Percentiles rank a stretch among this genome's conserved stretches.
Evolutionary conservation across 2,797 vertebrate genomes (phyloP).

Genomic region (Myiotriccus ornatus): DNA sequence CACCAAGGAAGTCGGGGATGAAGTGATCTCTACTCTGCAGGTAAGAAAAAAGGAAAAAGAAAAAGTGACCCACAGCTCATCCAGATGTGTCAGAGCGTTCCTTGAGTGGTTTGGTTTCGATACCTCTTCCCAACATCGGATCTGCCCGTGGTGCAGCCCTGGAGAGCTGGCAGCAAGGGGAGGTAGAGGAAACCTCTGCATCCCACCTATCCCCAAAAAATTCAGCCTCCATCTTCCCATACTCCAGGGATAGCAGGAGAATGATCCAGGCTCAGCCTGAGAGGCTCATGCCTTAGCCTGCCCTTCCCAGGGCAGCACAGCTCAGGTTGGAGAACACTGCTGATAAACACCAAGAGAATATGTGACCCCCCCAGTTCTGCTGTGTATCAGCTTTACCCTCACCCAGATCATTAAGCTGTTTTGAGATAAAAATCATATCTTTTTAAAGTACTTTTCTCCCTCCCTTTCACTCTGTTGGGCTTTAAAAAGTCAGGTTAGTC

Average conservation of each 20-base stretch:
- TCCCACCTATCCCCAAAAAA: neutral
- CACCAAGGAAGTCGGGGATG: conserved; percentile 92
- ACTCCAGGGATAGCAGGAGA: neutral
- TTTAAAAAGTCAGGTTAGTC: neutral
- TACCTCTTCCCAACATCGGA: neutral
- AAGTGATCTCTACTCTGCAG: conserved; percentile 95
- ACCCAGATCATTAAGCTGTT: neutral
- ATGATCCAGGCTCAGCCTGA: fast-evolving
- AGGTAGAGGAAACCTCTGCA: neutral
- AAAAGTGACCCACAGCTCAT: neutral
- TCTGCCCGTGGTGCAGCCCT: fast-evolving
- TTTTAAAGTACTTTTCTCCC: neutral
- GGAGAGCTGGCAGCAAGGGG: neutral
- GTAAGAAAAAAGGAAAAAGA: conserved; percentile 67
- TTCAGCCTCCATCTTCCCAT: neutral
- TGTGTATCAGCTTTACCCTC: neutral
- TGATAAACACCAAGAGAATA: neutral
- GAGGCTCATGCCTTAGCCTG: neutral
- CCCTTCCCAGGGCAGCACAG: neutral
- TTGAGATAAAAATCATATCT: neutral
- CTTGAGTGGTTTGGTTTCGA: neutral
- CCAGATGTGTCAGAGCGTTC: neutral
- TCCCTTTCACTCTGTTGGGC: neutral
- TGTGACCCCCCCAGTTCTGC: neutral
- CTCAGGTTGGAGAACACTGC: neutral